Percentiles rank a stretch among this genome's conserved stretches.
phyloP scores from a whole-genome alignment of 2,797 vertebrate genomes.

The Notolabrus celidotus region DNA sequence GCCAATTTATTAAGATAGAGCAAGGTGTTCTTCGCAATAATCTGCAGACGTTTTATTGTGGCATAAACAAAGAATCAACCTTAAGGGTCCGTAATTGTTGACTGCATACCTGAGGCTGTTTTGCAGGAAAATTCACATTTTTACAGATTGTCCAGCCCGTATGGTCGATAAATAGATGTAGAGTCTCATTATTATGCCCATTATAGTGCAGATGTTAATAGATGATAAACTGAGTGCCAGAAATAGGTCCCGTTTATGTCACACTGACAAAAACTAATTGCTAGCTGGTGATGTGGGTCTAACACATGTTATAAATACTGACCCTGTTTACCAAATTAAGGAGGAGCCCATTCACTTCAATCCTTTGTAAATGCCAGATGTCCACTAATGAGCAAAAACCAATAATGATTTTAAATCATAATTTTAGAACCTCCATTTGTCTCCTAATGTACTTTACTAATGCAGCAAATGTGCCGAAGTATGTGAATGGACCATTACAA shows the following conservation, averaged over 20 bases:
- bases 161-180: background rate
- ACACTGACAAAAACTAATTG: background rate
- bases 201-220: slow-evolving; percentile 4
- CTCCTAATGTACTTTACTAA: background rate
- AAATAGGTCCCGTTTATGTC: slow-evolving; percentile 6
- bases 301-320: slow-evolving; percentile 20
- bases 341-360: slow-evolving; percentile 25
- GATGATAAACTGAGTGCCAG: background rate
- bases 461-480: background rate
- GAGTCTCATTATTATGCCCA: background rate
- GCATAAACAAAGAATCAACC: slow-evolving; percentile 1
- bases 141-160: slow-evolving; percentile 2
- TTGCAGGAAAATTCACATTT: background rate
- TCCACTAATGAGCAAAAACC: slow-evolving; percentile 20
- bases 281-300: background rate
- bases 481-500: background rate
- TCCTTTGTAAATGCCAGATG: slow-evolving; percentile 10
- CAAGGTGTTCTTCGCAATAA: slow-evolving; percentile 8
- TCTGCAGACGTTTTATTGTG: background rate
- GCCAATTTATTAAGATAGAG: background rate
- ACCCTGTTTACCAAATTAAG: slow-evolving; percentile 11
- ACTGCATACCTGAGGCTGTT: slow-evolving; percentile 1
- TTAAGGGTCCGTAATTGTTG: background rate
- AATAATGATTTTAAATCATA: slow-evolving; percentile 2
- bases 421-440: background rate